A percentile compares a stretch with the other conserved stretches of the same genome.
These are phyloP conservation scores for Syngnathus acus DNA, from an alignment of 2,797 vertebrate species.

Conservation along the genomic window DNA sequence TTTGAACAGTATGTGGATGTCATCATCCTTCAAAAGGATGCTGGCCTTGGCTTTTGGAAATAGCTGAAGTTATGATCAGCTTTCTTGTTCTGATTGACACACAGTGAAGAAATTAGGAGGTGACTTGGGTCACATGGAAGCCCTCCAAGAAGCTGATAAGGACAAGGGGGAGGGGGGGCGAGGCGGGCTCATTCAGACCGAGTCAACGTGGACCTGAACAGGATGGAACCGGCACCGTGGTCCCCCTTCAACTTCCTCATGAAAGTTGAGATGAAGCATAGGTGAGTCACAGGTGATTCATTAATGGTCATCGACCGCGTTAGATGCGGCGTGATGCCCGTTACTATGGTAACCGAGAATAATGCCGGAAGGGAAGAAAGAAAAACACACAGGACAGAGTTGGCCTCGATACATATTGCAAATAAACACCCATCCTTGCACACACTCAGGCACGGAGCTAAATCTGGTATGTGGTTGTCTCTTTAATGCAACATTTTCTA, in stretches of 20 bases:
- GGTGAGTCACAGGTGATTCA: neutral
- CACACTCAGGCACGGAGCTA: constrained; percentile 1
- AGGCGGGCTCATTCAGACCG: constrained; percentile 52
- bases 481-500: neutral
- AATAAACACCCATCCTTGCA: constrained; percentile 14
- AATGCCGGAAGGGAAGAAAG: constrained; percentile 3
- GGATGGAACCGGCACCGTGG: constrained; percentile 38
- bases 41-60: neutral
- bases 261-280: neutral
- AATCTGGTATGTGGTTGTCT: neutral
- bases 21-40: constrained; percentile 1
- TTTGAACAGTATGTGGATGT: neutral
- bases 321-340: neutral
- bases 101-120: neutral
- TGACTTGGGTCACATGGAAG: constrained; percentile 33
- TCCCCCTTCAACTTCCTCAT: neutral
- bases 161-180: constrained; percentile 21
- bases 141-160: constrained; percentile 28
- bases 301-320: neutral
- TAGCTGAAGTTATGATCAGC: neutral
- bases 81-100: neutral
- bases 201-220: constrained; percentile 61
- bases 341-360: constrained; percentile 23
- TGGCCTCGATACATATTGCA: constrained; percentile 43
- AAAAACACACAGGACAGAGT: constrained; percentile 9